Conservation (phyloP, 2,113 vertebrate genomes). For the Nannobrachium achirus region DNA sequence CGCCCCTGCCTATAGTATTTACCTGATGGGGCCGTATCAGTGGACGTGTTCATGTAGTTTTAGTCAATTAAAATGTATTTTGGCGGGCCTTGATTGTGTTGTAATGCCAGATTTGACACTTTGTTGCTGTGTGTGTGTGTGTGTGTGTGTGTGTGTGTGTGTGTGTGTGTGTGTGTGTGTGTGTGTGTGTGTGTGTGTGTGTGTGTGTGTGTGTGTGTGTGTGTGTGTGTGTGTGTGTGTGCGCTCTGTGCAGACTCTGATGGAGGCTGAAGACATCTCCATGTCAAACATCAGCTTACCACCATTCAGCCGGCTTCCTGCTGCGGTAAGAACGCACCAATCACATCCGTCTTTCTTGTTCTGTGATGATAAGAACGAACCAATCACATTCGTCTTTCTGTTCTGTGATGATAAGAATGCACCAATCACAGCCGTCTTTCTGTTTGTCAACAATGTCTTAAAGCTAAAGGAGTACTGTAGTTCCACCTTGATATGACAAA, state of each 20-base stretch:
- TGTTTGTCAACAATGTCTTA: too few species aligned
- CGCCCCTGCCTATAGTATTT: too few species aligned
- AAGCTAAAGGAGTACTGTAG: too few species aligned
- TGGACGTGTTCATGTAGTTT: too few species aligned
- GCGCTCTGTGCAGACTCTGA: constrained; percentile 72
- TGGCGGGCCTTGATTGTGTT: too few species aligned
- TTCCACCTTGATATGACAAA: too few species aligned
- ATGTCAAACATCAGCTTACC: constrained; percentile 74
- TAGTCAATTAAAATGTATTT: too few species aligned
- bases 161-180: neutral
- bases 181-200: neutral
- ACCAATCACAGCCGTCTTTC: neutral
- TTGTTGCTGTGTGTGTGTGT: too few species aligned
- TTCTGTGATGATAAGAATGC: constrained; percentile 45
- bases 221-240: constrained; percentile 15
- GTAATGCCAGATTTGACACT: too few species aligned
- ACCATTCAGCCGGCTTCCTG: constrained; percentile 58
- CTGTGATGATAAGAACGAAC: constrained; percentile 44
- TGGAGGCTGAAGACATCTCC: constrained; percentile 78
- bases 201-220: neutral
- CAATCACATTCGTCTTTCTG: neutral
- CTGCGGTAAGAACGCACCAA: constrained; percentile 68
- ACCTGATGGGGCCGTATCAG: too few species aligned
- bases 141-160: neutral
- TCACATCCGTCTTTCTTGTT: neutral